Conservation (phyloP, 2,888 invertebrate genomes). For the Nemurella pictetii region DNA sequence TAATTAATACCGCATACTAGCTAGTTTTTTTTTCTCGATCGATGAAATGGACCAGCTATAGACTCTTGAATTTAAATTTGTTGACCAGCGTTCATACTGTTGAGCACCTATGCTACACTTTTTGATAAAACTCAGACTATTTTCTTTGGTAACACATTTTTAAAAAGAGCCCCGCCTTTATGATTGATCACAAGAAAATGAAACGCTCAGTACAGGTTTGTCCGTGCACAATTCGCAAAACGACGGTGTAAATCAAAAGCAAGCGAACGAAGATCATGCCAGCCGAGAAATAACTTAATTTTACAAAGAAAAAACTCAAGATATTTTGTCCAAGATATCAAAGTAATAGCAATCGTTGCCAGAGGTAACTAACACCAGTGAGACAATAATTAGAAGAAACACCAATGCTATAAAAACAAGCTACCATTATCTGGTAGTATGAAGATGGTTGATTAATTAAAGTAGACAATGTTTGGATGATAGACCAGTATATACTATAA, state of each 20-base stretch:
- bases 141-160: background rate
- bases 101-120: background rate
- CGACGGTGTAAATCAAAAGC: slow-evolving; percentile 4
- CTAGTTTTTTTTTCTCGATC: no score
- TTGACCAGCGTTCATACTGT: background rate
- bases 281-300: background rate
- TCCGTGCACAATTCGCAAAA: background rate
- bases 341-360: background rate
- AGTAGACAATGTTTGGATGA: slow-evolving; percentile 8
- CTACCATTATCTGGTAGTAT: background rate
- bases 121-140: background rate
- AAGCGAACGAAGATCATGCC: background rate
- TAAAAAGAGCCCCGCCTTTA: background rate
- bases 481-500: slow-evolving; percentile 2
- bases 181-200: background rate
- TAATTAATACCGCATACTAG: no score
- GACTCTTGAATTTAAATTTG: no score
- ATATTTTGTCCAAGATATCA: background rate
- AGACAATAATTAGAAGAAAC: background rate
- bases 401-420: background rate
- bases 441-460: background rate
- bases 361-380: background rate
- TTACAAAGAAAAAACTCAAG: background rate
- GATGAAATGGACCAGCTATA: no score
- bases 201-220: background rate